These are phyloP conservation scores for Dasysyrphus tricinctus DNA, from an alignment of 2,888 invertebrate species.

Conservation along the genomic window DNA sequence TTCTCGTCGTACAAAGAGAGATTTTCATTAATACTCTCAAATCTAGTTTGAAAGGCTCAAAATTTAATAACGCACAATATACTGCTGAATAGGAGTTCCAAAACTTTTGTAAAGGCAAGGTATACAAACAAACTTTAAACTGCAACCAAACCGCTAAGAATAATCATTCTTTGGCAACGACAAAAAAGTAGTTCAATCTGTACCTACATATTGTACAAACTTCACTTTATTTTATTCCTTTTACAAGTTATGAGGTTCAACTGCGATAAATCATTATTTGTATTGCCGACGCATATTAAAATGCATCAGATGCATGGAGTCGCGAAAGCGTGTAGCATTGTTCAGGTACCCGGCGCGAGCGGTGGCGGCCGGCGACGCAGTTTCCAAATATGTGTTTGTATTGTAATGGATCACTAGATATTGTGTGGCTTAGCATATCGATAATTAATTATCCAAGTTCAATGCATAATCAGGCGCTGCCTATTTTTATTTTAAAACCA, in stretches of 20 bases:
- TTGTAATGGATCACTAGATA: neutral
- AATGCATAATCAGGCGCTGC: neutral
- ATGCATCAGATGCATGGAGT: neutral
- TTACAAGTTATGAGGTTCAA: neutral
- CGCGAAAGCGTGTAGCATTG: neutral
- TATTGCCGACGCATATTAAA: constrained; percentile 1
- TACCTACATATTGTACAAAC: too few relatives aligned
- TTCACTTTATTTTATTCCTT: neutral
- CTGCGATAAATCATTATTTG: neutral
- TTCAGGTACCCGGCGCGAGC: too few relatives aligned
- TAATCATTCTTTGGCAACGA: too few relatives aligned
- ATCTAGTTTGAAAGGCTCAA: constrained; percentile 42
- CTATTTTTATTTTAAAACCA: neutral
- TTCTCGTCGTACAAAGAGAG: constrained; percentile 26
- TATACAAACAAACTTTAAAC: neutral
- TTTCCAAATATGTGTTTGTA: neutral
- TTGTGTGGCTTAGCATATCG: neutral
- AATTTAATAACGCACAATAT: constrained; percentile 29
- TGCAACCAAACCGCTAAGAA: neutral
- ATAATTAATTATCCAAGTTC: constrained; percentile 2
- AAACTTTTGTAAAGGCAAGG: neutral
- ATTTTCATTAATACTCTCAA: constrained; percentile 33
- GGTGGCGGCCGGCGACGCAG: neutral
- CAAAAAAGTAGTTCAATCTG: neutral
- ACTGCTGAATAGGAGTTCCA: neutral